Evolutionary conservation across 2,797 vertebrate species (phyloP).

Genomic region (Rhyacichthys aspro): DNA sequence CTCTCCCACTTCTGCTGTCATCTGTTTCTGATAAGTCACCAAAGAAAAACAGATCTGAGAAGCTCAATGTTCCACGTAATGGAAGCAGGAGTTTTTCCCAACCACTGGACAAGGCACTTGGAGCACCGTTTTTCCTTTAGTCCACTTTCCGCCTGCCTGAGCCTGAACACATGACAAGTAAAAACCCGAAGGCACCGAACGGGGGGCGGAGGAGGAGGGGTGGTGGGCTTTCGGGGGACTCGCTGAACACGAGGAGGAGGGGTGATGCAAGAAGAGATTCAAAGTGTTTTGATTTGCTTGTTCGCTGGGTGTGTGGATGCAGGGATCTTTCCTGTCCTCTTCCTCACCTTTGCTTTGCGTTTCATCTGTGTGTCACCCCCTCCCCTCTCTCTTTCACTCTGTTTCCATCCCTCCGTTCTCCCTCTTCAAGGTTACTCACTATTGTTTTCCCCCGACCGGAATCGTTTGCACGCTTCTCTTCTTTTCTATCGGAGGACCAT

Average conservation of each 20-base stretch:
- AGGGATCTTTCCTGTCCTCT: constrained; percentile 33
- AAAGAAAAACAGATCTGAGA: constrained; percentile 13
- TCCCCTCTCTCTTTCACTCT: constrained; percentile 3
- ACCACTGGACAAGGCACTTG: constrained; percentile 66
- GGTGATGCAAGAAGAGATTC: constrained; percentile 59
- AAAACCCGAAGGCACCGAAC: constrained; percentile 58
- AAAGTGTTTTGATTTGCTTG: constrained; percentile 70
- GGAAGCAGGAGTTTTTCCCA: constrained; percentile 53
- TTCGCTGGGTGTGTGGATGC: constrained; percentile 55
- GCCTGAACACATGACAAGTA: constrained; percentile 74
- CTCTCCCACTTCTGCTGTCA: constrained; percentile 35
- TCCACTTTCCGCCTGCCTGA: constrained; percentile 70
- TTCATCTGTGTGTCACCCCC: constrained; percentile 18
- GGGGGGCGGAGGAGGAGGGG: neutral
- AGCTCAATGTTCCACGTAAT: constrained; percentile 52
- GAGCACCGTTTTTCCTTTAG: constrained; percentile 42
- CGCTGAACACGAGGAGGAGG: constrained; percentile 42
- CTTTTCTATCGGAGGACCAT: constrained; percentile 68
- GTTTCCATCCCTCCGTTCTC: constrained; percentile 13
- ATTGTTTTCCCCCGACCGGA: constrained; percentile 57
- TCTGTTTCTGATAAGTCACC: constrained; percentile 41
- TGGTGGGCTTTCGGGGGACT: neutral
- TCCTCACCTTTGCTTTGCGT: constrained; percentile 33
- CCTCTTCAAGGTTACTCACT: constrained; percentile 49
- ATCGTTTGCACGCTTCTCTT: constrained; percentile 55